A percentile compares a stretch with the other conserved stretches of the same genome.
Evolutionary conservation across 2,888 invertebrate species (phyloP).

Genomic region (Neoscelio sp.): DNA sequence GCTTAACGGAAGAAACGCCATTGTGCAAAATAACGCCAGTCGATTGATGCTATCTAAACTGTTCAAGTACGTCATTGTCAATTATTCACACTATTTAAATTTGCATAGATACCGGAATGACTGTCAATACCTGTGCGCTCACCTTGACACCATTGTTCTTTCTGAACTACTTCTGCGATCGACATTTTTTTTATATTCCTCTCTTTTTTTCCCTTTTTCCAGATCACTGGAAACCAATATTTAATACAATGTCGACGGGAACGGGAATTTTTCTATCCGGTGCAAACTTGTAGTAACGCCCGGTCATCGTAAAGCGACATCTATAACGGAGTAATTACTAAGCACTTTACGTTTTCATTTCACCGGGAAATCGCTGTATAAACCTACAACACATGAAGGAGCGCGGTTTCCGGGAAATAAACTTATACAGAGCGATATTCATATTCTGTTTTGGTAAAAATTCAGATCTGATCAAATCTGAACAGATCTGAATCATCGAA

Average conservation of each 20-base stretch:
- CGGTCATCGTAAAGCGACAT: no score
- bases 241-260: slow-evolving; percentile 33
- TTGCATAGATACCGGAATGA: slow-evolving; percentile 18
- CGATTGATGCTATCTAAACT: background rate
- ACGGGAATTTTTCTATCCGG: slow-evolving; percentile 20
- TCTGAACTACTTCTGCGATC: slow-evolving; percentile 22
- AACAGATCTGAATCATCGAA: no score
- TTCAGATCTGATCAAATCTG: no score
- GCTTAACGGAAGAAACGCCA: background rate
- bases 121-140: slow-evolving; percentile 21
- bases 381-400: no score
- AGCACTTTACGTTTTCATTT: slow-evolving; percentile 43
- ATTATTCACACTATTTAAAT: slow-evolving; percentile 42
- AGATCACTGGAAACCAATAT: slow-evolving; percentile 30
- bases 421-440: no score
- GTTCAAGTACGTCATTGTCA: slow-evolving; percentile 21
- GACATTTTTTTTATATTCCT: slow-evolving; percentile 9
- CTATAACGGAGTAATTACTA: slow-evolving; percentile 48
- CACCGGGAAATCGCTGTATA: background rate
- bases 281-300: slow-evolving; percentile 32
- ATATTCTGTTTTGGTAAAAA: no score
- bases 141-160: slow-evolving; percentile 32
- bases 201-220: slow-evolving; percentile 22
- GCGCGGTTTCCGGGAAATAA: no score
- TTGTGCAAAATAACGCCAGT: background rate